phyloP scores from a whole-genome alignment of 2,113 vertebrate genomes.

The Cacatua alba region DNA sequence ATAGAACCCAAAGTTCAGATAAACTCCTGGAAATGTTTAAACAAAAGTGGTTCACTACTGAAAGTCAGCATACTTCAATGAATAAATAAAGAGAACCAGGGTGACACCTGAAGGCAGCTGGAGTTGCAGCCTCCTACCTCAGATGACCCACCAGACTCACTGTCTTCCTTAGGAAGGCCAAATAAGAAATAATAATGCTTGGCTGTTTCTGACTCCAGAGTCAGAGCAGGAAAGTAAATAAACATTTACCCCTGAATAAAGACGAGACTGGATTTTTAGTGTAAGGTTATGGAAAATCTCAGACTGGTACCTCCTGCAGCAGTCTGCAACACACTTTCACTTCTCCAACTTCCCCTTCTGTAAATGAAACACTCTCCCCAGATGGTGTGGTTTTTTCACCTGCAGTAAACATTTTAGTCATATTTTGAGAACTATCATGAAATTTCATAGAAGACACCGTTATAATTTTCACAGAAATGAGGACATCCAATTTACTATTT shows the following conservation, averaged over 20 bases:
- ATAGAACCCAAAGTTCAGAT: background rate
- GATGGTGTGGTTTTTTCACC: background rate
- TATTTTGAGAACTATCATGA: background rate
- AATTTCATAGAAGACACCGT: rapidly evolving
- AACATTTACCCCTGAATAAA: background rate
- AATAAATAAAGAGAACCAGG: background rate
- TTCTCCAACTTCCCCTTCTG: background rate
- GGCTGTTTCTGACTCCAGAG: background rate
- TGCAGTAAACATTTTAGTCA: background rate
- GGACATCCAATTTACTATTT: background rate
- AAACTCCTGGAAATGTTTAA: background rate
- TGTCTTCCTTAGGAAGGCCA: background rate
- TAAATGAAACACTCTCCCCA: background rate
- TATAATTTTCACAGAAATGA: background rate
- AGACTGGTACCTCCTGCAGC: background rate
- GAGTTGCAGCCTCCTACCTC: background rate
- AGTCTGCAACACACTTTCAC: background rate
- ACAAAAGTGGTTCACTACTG: background rate
- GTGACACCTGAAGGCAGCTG: background rate
- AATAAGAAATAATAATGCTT: background rate
- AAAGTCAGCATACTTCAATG: background rate
- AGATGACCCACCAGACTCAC: background rate
- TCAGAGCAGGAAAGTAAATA: background rate
- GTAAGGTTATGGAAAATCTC: background rate
- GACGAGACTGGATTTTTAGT: background rate